Percentiles rank a stretch among this genome's conserved stretches.
Conservation (phyloP, 2,113 vertebrate genomes). For the Ramphastos sulfuratus region DNA sequence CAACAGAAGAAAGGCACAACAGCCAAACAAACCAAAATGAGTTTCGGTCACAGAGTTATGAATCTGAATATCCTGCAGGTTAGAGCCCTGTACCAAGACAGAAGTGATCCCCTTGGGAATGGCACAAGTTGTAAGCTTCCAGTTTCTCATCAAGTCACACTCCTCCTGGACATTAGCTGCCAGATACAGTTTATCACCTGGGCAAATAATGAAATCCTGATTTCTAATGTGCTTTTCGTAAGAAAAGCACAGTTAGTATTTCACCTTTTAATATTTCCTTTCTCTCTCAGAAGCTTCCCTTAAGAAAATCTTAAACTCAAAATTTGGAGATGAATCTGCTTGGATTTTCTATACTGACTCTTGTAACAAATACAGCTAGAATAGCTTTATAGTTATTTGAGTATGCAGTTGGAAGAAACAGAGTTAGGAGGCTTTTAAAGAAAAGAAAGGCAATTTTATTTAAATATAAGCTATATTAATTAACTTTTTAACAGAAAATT, state of each 20-base stretch:
- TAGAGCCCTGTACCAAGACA: not conserved
- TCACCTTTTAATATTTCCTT: not conserved
- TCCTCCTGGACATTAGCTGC: not conserved
- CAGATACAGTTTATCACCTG: not conserved
- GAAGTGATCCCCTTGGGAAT: not conserved
- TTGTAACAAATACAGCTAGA: not conserved
- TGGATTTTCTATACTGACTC: not conserved
- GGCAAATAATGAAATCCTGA: not conserved
- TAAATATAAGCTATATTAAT: not conserved
- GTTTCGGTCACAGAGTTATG: not conserved
- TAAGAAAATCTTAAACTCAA: not conserved
- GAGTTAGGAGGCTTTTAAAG: not conserved
- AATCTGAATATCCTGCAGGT: not conserved
- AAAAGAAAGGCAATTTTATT: not conserved
- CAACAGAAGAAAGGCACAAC: not conserved
- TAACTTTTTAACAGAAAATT: not conserved
- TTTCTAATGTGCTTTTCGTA: not conserved
- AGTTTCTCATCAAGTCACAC: not conserved
- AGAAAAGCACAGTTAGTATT: not conserved
- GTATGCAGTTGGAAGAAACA: too few species aligned
- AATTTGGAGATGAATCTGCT: not conserved
- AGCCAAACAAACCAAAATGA: not conserved
- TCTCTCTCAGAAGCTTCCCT: not conserved
- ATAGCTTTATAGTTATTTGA: too few species aligned
- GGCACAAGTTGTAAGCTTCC: rapidly evolving